Evolutionary conservation across 1,140 invertebrate genomes (phyloP), one percentile per base, ranked within the genome.

Genomic region (Ganaspis sp.): DNA sequence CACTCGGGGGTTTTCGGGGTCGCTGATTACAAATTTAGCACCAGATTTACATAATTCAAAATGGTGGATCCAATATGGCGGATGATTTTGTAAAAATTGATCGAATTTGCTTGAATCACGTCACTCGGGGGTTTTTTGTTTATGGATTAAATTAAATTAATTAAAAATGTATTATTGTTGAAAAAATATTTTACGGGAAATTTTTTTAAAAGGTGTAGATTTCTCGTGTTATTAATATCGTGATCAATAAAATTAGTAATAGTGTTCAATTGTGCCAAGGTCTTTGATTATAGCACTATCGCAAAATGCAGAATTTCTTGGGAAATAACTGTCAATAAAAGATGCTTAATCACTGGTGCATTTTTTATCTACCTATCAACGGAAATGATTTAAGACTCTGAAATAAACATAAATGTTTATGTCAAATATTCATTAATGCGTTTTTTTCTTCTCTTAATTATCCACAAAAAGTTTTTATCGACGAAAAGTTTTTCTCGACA

Each of bases 331-430:
- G 17, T n/a, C n/a, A 49, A 49, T 6, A 49, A 29, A 6, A 26
- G 23, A 64, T n/a, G 6, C n/a, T 11, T 15, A 29, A 64, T 64
- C 58, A 21, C 5, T 29, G 12, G 29, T 64, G 23, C 8, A 2
- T 21, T 54, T 54, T 54, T 54, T 64, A 64, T 64, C 21, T 64
- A 64, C 23, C 26, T 11, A 29, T 64, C 23, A 64, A n/a, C 58
- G 26, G 58, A 64, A 64, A 26, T 64, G 23, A 64, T 64, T 34
- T 64, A 29, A 64, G 26, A 29, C 58, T 15, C 23, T 64, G 26
- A 64, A 26, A 29, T 34, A 64, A 64, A 29, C 58, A n/a, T 34
- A 11, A 64, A n/a, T 29, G n/a, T 1, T 11, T 64, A 21, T 12
- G n/a, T 64, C 58, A 12, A 64, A 64, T 64, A 11, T 29, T 15